Evolutionary conservation across 2,113 vertebrate species (phyloP), one percentile per base, ranked within the genome.

Genomic region (Scomber japonicus): DNA sequence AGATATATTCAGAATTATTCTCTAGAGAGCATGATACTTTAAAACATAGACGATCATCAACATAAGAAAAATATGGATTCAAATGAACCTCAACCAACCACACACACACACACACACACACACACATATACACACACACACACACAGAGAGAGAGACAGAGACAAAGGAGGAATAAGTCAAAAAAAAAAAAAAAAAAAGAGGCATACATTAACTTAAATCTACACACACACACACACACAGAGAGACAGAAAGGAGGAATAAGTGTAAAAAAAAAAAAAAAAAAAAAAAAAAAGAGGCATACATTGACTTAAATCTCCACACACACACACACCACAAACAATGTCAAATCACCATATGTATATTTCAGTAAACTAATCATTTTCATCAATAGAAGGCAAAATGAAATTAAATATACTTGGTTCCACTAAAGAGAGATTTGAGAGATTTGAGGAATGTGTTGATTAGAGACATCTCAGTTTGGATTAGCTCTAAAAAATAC

Each of bases 381-480:
- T 13, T 67, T 16, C 24, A 27, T 27, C 14, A 14, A 68, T 19
- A 57, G 81, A 81, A 73, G 68, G 86, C 71, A 71, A 83, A 79
- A 51, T 9, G 27, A 65, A 75, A 77, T 9, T 55, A 80, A 74
- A 75, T 12, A 49, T 7, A 89, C 73, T 79, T 86, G 60, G 82
- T 87, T 89, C 67, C 56, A 59, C 60, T n/a, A 27, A 27, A 27
- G 24, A 27, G 24, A 27, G 24, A 27, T 27, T 27, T 27, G 24
- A 50, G 63, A 82, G 6, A 3, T 48, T 48, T 10, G 27, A 85
- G 91, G 93, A 94, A 93, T 93, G 93, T 93, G 85, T 82, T 30
- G 46, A 27, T 75, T 50, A 71, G 60, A 81, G 80, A 88, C 71
- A 19, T 84, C 78, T 80, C 66, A 1, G 51, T 44, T 75, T 51